Conservation (phyloP, 2,113 vertebrate genomes). For the Amphilophus citrinellus region DNA sequence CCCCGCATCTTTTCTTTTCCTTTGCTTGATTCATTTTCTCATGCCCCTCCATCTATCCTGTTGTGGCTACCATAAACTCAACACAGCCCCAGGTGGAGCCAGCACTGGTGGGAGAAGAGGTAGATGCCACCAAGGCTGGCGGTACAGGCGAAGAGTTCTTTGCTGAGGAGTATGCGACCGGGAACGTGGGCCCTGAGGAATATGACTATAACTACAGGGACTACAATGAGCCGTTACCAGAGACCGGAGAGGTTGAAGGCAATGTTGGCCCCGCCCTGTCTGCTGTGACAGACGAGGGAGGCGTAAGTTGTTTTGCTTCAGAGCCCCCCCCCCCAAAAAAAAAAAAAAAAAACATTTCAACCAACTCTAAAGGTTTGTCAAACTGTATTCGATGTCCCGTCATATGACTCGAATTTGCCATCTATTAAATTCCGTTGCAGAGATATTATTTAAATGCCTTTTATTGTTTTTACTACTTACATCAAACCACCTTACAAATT, state of each 20-base stretch:
- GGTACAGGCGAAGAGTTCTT: conserved; percentile 75
- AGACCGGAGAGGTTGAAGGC: conserved; percentile 69
- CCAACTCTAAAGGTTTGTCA: conserved; percentile 39
- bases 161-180: conserved; percentile 83
- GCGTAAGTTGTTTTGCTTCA: conserved; percentile 86
- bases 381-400: conserved; percentile 35
- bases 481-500: background rate
- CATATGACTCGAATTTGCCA: conserved; percentile 37
- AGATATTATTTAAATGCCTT: background rate
- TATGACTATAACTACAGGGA: conserved; percentile 91
- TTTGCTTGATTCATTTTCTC: conserved; percentile 11
- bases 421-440: background rate
- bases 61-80: conserved; percentile 34
- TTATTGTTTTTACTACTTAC: background rate
- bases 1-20: background rate
- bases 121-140: conserved; percentile 69
- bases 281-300: conserved; percentile 87
- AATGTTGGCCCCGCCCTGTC: conserved; percentile 88
- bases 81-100: conserved; percentile 71
- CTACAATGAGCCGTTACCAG: conserved; percentile 80
- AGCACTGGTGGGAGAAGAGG: conserved; percentile 57
- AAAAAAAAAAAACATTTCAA: conserved; percentile 58
- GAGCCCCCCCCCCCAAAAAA: background rate
- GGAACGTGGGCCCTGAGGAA: conserved; percentile 81
- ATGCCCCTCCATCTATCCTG: conserved; percentile 11